Conservation (phyloP, 1,140 invertebrate genomes). For the Vollenhovia emeryi region DNA sequence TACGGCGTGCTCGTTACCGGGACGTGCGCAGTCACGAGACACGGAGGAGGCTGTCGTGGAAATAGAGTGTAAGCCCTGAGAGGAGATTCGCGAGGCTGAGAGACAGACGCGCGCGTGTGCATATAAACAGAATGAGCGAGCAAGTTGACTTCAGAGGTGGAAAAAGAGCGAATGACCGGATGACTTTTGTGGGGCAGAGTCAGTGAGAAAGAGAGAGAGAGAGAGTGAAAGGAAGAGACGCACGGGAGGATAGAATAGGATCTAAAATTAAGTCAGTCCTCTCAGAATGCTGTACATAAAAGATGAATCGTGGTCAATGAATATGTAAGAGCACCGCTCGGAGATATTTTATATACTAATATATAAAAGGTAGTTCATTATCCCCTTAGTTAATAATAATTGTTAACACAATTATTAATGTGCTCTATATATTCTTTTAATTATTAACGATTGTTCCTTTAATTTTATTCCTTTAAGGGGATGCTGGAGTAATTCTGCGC, state of each 20-base stretch:
- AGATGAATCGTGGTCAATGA: slow-evolving; percentile 5
- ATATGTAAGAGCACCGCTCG: background rate
- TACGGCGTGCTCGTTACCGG: slow-evolving; percentile 65
- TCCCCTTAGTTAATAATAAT: no score
- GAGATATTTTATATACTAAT: background rate
- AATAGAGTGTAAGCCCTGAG: slow-evolving; percentile 63
- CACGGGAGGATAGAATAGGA: background rate
- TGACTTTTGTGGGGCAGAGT: slow-evolving; percentile 1
- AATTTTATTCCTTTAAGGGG: no score
- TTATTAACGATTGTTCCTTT: background rate
- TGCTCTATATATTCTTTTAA: background rate
- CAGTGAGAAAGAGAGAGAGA: background rate
- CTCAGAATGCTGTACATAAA: slow-evolving; percentile 12
- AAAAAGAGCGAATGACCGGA: slow-evolving; percentile 3
- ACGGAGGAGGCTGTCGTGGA: slow-evolving; percentile 45
- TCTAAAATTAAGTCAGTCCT: slow-evolving; percentile 35
- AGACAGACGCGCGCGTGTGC: slow-evolving; percentile 16
- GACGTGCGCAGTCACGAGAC: slow-evolving; percentile 46
- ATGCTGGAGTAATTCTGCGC: no score
- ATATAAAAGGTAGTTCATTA: background rate
- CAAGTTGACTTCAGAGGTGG: slow-evolving; percentile 2
- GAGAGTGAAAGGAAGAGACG: no score
- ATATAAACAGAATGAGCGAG: slow-evolving; percentile 16
- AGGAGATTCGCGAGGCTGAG: slow-evolving; percentile 15
- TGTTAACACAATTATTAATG: no score